Evolutionary conservation across 2,888 invertebrate species (phyloP).

Genomic region (Aquatica leii): DNA sequence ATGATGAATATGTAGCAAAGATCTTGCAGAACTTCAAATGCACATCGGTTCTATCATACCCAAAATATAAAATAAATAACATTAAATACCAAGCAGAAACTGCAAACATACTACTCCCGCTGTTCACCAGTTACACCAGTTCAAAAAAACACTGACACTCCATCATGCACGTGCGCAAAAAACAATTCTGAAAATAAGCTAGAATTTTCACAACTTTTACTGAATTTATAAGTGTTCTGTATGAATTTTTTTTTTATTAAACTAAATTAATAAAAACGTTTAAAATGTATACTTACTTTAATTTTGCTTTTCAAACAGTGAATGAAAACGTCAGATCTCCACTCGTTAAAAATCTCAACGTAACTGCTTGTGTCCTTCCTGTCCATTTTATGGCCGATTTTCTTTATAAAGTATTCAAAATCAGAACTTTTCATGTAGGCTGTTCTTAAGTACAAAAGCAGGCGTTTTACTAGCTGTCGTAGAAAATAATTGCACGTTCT

Average conservation of each 20-base stretch:
- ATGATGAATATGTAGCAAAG: constrained; percentile 18
- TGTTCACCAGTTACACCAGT: constrained; percentile 3
- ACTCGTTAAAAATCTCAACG: neutral
- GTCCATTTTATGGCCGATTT: neutral
- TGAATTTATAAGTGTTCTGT: constrained; percentile 8
- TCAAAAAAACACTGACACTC: constrained; percentile 8
- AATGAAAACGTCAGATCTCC: constrained; percentile 6
- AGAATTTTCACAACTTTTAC: constrained; percentile 10
- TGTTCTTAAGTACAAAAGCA: too few species aligned
- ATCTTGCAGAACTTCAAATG: constrained; percentile 18
- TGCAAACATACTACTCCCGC: neutral
- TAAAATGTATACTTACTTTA: constrained; percentile 8
- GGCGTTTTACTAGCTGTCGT: too few species aligned
- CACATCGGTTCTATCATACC: neutral
- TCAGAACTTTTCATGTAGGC: constrained; percentile 13
- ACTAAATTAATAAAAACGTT: constrained; percentile 7
- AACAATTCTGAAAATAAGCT: neutral
- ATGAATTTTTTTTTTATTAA: constrained; percentile 1
- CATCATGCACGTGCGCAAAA: neutral
- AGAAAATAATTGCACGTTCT: too few species aligned
- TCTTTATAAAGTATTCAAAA: constrained; percentile 9
- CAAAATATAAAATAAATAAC: constrained; percentile 11
- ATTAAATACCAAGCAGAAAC: constrained; percentile 10
- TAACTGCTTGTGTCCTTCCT: neutral
- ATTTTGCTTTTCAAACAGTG: constrained; percentile 1